Conservation (phyloP, 2,888 invertebrate genomes). For the Schizaphis graminum region DNA sequence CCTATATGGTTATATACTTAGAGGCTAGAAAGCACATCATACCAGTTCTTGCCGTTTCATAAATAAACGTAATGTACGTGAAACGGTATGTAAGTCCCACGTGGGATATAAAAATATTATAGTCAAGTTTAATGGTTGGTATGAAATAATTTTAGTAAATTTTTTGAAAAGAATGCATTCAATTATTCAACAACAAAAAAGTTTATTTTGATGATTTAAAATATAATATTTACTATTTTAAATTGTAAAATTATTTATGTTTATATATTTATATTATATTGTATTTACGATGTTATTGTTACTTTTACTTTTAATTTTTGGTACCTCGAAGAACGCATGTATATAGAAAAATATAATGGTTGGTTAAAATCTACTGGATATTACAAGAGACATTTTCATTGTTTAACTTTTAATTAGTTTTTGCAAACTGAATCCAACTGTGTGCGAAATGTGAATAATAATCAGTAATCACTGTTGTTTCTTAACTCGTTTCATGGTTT, state of each 20-base stretch:
- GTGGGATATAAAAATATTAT: conserved; percentile 4
- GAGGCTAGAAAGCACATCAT: background rate
- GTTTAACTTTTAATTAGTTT: conserved; percentile 61
- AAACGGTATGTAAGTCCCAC: background rate
- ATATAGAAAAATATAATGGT: conserved; percentile 39
- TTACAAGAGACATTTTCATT: conserved; percentile 45
- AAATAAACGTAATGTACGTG: background rate
- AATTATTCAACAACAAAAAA: background rate
- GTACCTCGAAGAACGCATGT: background rate
- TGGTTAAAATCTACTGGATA: conserved; percentile 19
- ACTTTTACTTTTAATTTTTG: conserved; percentile 19
- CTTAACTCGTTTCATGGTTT: conserved; percentile 52
- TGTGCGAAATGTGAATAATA: conserved; percentile 16
- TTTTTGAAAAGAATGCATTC: background rate
- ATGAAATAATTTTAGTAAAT: background rate
- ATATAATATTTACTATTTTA: background rate
- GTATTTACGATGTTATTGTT: background rate
- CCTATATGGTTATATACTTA: background rate
- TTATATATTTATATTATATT: background rate
- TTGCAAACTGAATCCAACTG: conserved; percentile 47
- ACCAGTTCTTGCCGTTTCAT: background rate
- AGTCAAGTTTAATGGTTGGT: background rate
- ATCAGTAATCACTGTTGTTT: conserved; percentile 48
- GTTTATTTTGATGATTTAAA: background rate
- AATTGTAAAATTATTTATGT: background rate